Evolutionary conservation across 1,140 invertebrate species (phyloP).

Genomic region (Teleogryllus occipitalis): DNA sequence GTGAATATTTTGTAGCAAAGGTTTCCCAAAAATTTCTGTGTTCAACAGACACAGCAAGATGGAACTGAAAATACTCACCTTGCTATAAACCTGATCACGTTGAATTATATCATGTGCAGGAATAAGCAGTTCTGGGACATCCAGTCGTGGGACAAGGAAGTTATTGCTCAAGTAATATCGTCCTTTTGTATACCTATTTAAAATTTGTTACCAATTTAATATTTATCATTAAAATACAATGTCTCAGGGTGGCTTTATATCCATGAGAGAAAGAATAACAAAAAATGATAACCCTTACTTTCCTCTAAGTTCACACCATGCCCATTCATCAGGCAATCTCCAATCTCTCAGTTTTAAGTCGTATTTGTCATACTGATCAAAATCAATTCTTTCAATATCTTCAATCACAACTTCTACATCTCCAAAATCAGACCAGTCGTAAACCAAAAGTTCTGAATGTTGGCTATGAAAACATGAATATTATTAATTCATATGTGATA

Average conservation of each 20-base stretch:
- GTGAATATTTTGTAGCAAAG: too few species aligned
- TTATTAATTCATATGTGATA: not conserved
- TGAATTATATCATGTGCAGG: not conserved
- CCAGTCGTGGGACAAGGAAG: constrained; percentile 35
- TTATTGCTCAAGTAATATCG: constrained; percentile 47
- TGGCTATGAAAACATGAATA: constrained; percentile 32
- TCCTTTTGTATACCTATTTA: constrained; percentile 48
- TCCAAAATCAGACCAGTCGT: constrained; percentile 75
- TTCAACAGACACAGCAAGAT: too few species aligned
- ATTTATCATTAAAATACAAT: constrained; percentile 12
- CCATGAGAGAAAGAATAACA: constrained; percentile 7
- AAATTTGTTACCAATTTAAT: constrained; percentile 12
- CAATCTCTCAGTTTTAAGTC: constrained; percentile 65
- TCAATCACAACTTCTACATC: constrained; percentile 75
- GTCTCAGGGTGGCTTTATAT: not conserved
- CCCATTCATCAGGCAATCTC: constrained; percentile 49
- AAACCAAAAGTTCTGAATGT: constrained; percentile 69
- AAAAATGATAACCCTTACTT: constrained; percentile 33
- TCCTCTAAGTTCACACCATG: constrained; percentile 48
- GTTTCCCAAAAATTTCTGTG: too few species aligned
- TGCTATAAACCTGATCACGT: too few species aligned
- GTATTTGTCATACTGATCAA: constrained; percentile 45
- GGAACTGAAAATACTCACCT: too few species aligned
- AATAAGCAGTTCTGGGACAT: constrained; percentile 21
- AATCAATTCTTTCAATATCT: constrained; percentile 76